Conservation (phyloP, 2,888 invertebrate species). For the Teinopalpus imperialis region DNA sequence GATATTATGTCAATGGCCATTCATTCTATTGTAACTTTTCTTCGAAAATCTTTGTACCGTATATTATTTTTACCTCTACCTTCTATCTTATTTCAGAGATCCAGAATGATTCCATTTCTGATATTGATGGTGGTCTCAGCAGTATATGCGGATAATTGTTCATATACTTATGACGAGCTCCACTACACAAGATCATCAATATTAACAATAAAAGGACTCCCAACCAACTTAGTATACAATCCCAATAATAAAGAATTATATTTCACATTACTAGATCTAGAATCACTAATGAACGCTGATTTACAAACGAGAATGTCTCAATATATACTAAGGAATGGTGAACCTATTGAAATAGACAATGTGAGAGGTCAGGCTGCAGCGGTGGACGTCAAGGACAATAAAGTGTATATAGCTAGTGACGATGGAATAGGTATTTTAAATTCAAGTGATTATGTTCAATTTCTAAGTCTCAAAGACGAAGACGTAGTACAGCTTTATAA, state of each 20-base stretch:
- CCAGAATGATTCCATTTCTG: conserved; percentile 49
- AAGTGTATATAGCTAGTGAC: conserved; percentile 65
- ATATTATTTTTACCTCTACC: no score
- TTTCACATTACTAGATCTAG: conserved; percentile 68
- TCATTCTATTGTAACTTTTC: no score
- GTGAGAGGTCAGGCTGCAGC: conserved; percentile 67
- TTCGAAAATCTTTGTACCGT: no score
- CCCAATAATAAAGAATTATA: conserved; percentile 54
- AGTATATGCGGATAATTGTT: conserved; percentile 53
- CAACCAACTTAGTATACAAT: conserved; percentile 64
- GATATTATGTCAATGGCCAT: no score
- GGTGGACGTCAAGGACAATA: conserved; percentile 52
- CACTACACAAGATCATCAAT: conserved; percentile 50
- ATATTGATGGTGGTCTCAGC: conserved; percentile 47
- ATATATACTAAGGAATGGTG: conserved; percentile 55
- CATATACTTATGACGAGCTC: conserved; percentile 48
- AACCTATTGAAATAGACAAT: conserved; percentile 59
- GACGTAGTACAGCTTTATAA: conserved; percentile 70
- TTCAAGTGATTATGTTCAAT: conserved; percentile 51
- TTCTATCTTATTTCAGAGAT: conserved; percentile 6
- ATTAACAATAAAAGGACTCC: conserved; percentile 65
- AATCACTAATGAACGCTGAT: conserved; percentile 62
- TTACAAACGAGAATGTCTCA: conserved; percentile 75
- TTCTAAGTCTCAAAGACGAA: conserved; percentile 61
- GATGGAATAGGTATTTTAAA: conserved; percentile 60